These are phyloP conservation scores for Antheraea assamensis DNA, from an alignment of 2,888 invertebrate genomes.

Conservation along the genomic window DNA sequence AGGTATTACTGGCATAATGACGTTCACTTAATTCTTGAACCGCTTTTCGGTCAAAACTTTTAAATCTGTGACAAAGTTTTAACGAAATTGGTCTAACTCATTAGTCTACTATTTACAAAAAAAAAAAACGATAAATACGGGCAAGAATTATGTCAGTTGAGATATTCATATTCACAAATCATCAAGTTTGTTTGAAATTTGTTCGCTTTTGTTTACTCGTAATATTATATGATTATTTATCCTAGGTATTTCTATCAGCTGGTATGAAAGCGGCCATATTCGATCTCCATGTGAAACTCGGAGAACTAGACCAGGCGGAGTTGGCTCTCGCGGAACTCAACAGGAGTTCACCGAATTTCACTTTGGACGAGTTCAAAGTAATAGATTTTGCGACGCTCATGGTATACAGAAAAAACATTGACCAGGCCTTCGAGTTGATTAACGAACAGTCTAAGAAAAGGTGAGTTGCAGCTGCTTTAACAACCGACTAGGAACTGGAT, in stretches of 20 bases:
- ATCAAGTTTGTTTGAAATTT: too few species aligned
- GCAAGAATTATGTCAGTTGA: too few species aligned
- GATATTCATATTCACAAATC: too few species aligned
- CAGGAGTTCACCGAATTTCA: constrained; percentile 77
- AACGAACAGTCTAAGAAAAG: constrained; percentile 71
- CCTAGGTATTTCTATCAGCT: constrained; percentile 80
- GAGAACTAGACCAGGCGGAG: constrained; percentile 80
- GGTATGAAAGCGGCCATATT: constrained; percentile 86
- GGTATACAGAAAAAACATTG: constrained; percentile 70
- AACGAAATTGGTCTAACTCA: too few species aligned
- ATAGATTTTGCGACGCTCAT: constrained; percentile 84
- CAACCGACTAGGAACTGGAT: too few species aligned
- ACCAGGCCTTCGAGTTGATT: constrained; percentile 74
- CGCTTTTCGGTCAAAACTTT: too few species aligned
- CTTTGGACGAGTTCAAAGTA: constrained; percentile 85
- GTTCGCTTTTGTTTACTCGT: too few species aligned
- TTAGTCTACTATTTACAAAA: too few species aligned
- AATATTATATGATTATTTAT: background rate
- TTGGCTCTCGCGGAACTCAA: constrained; percentile 77
- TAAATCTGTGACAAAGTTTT: too few species aligned
- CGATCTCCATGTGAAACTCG: constrained; percentile 81
- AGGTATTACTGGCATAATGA: background rate
- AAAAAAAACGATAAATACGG: too few species aligned
- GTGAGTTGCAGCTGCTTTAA: constrained; percentile 39
- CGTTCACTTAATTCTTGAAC: too few species aligned